These are phyloP conservation scores for Coregonus suidteri DNA, from an alignment of 2,797 vertebrate genomes.

Conservation along the genomic window DNA sequence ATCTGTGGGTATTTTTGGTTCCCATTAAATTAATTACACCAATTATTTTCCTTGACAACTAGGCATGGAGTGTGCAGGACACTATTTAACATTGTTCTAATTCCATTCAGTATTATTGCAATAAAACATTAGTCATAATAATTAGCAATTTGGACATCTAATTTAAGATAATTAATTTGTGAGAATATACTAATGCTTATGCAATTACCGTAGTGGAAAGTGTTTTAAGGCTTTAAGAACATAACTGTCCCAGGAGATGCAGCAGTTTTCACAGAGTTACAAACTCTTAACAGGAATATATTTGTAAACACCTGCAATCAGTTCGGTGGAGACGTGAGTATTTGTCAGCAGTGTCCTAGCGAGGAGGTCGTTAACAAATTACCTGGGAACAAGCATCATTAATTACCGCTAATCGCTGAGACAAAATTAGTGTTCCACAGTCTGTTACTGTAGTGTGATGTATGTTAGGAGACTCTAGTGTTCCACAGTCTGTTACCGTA, in stretches of 20 bases:
- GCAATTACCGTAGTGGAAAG: conserved; percentile 41
- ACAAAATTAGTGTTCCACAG: background rate
- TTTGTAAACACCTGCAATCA: background rate
- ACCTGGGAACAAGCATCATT: background rate
- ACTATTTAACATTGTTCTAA: conserved; percentile 76
- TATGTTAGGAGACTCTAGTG: no score
- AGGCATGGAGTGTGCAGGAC: conserved; percentile 65
- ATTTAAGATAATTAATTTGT: conserved; percentile 76
- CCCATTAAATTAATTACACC: conserved; percentile 72
- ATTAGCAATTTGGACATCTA: conserved; percentile 77
- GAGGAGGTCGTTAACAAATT: background rate
- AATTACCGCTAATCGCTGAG: background rate
- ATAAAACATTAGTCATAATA: conserved; percentile 77
- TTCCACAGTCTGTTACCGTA: no score
- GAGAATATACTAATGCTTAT: conserved; percentile 51
- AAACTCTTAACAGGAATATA: conserved; percentile 16
- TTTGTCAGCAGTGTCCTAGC: background rate
- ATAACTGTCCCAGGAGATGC: background rate
- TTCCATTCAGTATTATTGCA: conserved; percentile 76
- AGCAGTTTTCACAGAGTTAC: background rate
- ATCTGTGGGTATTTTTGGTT: conserved; percentile 73
- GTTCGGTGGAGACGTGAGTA: background rate
- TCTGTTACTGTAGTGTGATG: no score
- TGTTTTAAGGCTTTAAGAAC: conserved; percentile 11
- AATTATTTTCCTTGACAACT: conserved; percentile 77